A percentile compares a stretch with the other conserved stretches of the same genome.
phyloP scores from a whole-genome alignment of 2,888 invertebrate species.

The Morinoia aosen region DNA sequence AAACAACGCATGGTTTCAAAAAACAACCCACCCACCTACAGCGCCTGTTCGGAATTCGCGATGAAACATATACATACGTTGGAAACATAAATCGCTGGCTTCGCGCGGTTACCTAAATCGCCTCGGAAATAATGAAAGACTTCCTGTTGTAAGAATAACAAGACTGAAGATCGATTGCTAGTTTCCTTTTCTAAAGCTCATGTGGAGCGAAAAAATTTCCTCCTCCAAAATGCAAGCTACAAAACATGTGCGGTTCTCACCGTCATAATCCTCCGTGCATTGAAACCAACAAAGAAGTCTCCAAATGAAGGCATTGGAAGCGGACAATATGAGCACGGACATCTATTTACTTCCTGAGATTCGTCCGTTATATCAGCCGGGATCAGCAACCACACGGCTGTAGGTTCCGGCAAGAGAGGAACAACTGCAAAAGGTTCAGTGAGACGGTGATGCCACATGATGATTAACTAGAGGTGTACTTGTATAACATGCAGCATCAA shows the following conservation, averaged over 20 bases:
- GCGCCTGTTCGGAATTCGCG: not conserved
- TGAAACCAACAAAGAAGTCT: not conserved
- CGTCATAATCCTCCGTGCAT: not conserved
- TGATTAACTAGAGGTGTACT: not conserved
- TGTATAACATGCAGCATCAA: not conserved
- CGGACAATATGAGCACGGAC: not conserved
- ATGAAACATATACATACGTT: not conserved
- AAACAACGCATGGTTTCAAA: too few relatives aligned
- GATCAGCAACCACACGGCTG: not conserved
- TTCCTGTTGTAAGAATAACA: not conserved
- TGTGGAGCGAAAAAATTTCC: not conserved
- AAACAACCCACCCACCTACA: not conserved
- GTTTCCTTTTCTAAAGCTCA: not conserved
- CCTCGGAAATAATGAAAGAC: not conserved
- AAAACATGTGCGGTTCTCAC: not conserved
- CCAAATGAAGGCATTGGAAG: not conserved
- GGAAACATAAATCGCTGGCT: not conserved
- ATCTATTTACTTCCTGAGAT: not conserved
- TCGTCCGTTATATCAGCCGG: not conserved
- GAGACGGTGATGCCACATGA: not conserved
- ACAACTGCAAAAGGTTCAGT: not conserved
- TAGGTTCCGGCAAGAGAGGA: not conserved
- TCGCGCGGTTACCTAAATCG: not conserved
- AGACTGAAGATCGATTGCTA: not conserved
- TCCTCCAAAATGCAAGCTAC: not conserved